phyloP scores from a whole-genome alignment of 2,888 invertebrate genomes.

The Drosophila meridiana region DNA sequence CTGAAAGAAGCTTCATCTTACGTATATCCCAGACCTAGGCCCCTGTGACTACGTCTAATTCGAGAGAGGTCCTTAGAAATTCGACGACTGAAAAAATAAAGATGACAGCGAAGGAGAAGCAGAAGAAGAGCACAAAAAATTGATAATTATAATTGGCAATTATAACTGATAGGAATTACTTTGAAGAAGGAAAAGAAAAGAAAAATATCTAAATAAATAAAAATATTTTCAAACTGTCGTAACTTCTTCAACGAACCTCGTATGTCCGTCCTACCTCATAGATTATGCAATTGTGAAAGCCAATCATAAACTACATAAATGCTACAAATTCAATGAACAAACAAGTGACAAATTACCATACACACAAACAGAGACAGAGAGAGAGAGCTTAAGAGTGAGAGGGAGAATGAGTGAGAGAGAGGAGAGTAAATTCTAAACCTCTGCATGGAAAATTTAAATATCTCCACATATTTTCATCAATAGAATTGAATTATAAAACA shows the following conservation, averaged over 20 bases:
- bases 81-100: no score
- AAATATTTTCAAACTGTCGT: no score
- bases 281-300: constrained; percentile 33
- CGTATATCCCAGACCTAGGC: no score
- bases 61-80: no score
- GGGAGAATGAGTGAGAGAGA: not conserved
- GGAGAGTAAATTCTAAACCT: not conserved
- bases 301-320: constrained; percentile 53
- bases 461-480: constrained; percentile 45
- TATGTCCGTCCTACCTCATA: not conserved
- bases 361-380: not conserved
- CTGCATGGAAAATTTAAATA: constrained; percentile 51
- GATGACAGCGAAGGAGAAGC: no score
- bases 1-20: no score
- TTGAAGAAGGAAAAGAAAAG: not conserved
- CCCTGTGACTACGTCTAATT: no score
- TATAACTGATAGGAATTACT: not conserved
- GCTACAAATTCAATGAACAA: constrained; percentile 54
- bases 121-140: no score
- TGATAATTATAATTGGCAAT: no score
- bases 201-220: no score
- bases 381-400: not conserved
- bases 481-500: constrained; percentile 56
- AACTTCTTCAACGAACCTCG: not conserved
- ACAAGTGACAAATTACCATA: constrained; percentile 46